Conservation (phyloP, 2,888 invertebrate genomes). For the Dasysyrphus albostriatus region DNA sequence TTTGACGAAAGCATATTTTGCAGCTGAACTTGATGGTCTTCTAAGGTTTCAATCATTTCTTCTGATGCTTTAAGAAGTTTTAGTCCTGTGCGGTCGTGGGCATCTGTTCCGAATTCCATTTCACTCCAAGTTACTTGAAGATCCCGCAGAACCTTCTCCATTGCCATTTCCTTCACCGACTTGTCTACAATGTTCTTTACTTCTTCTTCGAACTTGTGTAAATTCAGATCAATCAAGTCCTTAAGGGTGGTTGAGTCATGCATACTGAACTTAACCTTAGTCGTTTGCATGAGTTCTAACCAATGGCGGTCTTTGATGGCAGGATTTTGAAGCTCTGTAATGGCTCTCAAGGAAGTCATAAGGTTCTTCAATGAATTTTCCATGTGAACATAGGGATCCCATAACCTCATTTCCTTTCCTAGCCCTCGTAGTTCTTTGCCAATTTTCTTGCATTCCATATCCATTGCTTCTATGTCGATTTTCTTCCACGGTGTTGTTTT, state of each 20-base stretch:
- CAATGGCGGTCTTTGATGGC: slow-evolving; percentile 97
- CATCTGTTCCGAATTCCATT: slow-evolving; percentile 92
- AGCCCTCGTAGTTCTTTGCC: slow-evolving; percentile 92
- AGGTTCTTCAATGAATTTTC: slow-evolving; percentile 95
- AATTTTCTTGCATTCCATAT: slow-evolving; percentile 96
- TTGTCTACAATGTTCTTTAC: slow-evolving; percentile 98
- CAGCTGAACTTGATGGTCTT: slow-evolving; percentile 97
- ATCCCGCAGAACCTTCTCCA: slow-evolving; percentile 96
- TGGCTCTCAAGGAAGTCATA: slow-evolving; percentile 95
- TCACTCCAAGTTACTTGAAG: slow-evolving; percentile 91
- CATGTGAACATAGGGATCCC: slow-evolving; percentile 92
- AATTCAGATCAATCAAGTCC: slow-evolving; percentile 92
- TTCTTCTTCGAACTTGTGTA: slow-evolving; percentile 97
- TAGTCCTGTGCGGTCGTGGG: slow-evolving; percentile 92
- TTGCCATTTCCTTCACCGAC: slow-evolving; percentile 97
- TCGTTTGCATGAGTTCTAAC: slow-evolving; percentile 96
- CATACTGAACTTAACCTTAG: slow-evolving; percentile 87
- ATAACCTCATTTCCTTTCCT: slow-evolving; percentile 91
- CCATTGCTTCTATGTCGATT: slow-evolving; percentile 97
- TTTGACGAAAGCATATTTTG: slow-evolving; percentile 98
- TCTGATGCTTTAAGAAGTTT: slow-evolving; percentile 92
- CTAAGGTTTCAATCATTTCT: slow-evolving; percentile 95
- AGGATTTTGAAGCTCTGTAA: slow-evolving; percentile 97
- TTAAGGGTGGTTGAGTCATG: slow-evolving; percentile 90
- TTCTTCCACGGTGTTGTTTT: slow-evolving; percentile 97